Percentiles rank a stretch among this genome's conserved stretches.
phyloP scores from a whole-genome alignment of 2,888 invertebrate genomes.

The Biston betularia region DNA sequence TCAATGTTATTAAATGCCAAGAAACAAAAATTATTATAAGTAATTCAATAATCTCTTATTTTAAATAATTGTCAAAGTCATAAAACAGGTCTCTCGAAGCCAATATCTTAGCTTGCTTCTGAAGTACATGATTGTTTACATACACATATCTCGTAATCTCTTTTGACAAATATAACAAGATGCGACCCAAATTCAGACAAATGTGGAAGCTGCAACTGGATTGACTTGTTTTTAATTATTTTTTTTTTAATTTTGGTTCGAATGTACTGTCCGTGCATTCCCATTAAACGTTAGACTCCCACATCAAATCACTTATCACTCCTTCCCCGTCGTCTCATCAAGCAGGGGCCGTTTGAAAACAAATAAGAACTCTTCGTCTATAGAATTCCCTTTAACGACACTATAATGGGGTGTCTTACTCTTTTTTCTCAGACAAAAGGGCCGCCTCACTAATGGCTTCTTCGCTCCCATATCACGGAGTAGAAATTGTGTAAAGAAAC shows the following conservation, averaged over 20 bases:
- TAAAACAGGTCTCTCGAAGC: too few species aligned
- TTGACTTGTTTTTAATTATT: neutral
- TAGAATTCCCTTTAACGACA: slow-evolving; percentile 42
- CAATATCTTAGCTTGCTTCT: too few species aligned
- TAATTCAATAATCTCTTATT: too few species aligned
- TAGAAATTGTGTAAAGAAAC: neutral
- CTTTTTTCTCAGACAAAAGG: slow-evolving; percentile 51
- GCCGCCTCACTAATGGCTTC: slow-evolving; percentile 54
- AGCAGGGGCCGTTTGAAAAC: slow-evolving; percentile 33
- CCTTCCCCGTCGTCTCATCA: slow-evolving; percentile 22
- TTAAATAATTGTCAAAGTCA: too few species aligned
- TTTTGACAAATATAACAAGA: neutral
- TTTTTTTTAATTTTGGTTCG: neutral
- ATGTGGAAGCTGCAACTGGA: neutral
- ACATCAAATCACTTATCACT: slow-evolving; percentile 26
- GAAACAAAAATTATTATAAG: too few species aligned
- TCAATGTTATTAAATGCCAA: too few species aligned
- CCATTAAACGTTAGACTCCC: slow-evolving; percentile 6
- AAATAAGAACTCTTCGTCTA: slow-evolving; percentile 34
- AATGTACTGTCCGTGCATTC: neutral
- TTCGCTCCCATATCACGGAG: slow-evolving; percentile 35
- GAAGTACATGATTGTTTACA: too few species aligned
- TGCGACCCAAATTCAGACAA: neutral
- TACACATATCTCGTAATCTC: too few species aligned
- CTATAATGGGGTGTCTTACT: slow-evolving; percentile 35